Evolutionary conservation across 2,797 vertebrate species (phyloP).

Genomic region (Malacoraja senta): DNA sequence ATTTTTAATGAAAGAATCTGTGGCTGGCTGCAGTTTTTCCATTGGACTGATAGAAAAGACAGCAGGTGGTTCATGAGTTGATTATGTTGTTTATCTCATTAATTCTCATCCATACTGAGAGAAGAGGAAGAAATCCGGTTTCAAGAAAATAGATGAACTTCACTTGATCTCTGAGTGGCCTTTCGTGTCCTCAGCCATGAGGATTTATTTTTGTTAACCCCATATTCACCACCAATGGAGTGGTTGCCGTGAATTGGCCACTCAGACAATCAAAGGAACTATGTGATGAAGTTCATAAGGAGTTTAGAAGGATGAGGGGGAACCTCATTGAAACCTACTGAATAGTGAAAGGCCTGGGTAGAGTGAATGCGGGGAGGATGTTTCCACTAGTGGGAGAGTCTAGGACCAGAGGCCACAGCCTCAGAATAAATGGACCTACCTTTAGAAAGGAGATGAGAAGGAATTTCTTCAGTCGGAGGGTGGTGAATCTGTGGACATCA

Average conservation of each 20-base stretch:
- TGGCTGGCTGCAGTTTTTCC: not conserved
- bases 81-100: slow-evolving; percentile 6
- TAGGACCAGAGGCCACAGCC: no score
- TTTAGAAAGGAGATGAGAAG: no score
- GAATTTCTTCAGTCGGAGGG: no score
- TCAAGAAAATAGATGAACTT: not conserved
- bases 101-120: not conserved
- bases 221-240: no score
- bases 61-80: not conserved
- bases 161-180: slow-evolving; percentile 16
- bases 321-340: no score
- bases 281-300: no score
- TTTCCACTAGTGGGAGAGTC: no score
- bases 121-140: not conserved
- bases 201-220: not conserved
- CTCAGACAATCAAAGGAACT: not conserved
- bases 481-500: no score
- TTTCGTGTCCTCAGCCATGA: not conserved
- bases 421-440: no score
- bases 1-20: not conserved
- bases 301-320: no score
- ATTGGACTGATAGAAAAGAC: not conserved
- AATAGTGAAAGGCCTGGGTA: no score
- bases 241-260: not conserved
- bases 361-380: no score